Evolutionary conservation across 1,140 invertebrate genomes (phyloP).

Genomic region (Brachionus asplanchnoidis): DNA sequence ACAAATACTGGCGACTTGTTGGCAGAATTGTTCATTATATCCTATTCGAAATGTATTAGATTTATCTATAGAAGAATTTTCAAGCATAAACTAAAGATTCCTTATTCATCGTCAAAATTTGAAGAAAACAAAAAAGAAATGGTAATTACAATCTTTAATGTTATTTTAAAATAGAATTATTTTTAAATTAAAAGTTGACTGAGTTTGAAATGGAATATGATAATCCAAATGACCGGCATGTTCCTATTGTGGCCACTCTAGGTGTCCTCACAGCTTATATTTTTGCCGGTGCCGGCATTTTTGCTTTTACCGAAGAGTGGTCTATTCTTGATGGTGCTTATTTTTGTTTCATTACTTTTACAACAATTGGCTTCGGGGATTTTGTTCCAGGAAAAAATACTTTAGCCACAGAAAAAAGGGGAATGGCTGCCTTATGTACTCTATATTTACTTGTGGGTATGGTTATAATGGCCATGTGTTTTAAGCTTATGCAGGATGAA

Average conservation of each 20-base stretch:
- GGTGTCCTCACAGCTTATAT: conserved; percentile 43
- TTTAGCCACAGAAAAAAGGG: conserved; percentile 13
- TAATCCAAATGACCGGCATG: conserved; percentile 42
- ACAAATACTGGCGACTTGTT: conserved; percentile 93
- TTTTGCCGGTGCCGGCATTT: conserved; percentile 42
- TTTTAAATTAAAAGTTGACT: neutral
- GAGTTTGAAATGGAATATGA: conserved; percentile 42
- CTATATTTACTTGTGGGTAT: conserved; percentile 42
- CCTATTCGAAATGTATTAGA: conserved; percentile 58
- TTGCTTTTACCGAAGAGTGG: conserved; percentile 45
- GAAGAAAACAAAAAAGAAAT: conserved; percentile 41
- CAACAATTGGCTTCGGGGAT: conserved; percentile 49
- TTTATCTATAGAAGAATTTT: conserved; percentile 28
- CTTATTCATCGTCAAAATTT: conserved; percentile 37
- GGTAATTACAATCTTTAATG: neutral
- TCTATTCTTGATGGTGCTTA: conserved; percentile 43
- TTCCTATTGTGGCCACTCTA: conserved; percentile 81
- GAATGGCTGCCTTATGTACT: conserved; percentile 30
- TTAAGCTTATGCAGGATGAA: conserved; percentile 43
- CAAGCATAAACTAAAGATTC: conserved; percentile 31
- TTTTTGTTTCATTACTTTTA: conserved; percentile 65
- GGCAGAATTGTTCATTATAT: conserved; percentile 83
- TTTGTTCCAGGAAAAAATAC: conserved; percentile 56
- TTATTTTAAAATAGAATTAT: neutral
- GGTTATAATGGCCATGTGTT: conserved; percentile 44